Percentiles rank a stretch among this genome's conserved stretches.
phyloP scores from a whole-genome alignment of 2,888 invertebrate species.

The Balanococcus diminutus region DNA sequence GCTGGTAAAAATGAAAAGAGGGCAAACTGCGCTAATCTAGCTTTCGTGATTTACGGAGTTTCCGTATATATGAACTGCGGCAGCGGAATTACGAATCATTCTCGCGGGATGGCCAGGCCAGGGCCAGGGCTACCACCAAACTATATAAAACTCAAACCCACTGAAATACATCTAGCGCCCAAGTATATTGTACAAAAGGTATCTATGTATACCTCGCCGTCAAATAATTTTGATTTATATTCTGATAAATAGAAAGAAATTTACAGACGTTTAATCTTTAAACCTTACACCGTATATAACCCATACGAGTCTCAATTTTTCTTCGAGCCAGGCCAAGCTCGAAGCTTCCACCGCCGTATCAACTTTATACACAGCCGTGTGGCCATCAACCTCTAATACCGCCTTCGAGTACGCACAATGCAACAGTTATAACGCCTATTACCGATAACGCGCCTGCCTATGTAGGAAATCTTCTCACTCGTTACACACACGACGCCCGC shows the following conservation, averaged over 20 bases:
- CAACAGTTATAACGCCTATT: conserved; percentile 23
- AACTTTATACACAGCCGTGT: background rate
- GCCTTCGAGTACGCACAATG: conserved; percentile 15
- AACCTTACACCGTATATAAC: background rate
- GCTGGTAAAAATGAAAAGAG: conserved; percentile 34
- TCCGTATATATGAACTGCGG: conserved; percentile 33
- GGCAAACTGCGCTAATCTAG: conserved; percentile 52
- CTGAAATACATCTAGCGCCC: conserved; percentile 2
- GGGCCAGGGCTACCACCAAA: too few species aligned
- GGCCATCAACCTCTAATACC: background rate
- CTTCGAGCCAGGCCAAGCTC: too few species aligned
- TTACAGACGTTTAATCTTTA: conserved; percentile 19
- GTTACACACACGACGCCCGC: background rate
- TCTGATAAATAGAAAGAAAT: conserved; percentile 39
- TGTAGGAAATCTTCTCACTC: background rate
- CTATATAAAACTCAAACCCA: conserved; percentile 2
- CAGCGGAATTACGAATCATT: conserved; percentile 46
- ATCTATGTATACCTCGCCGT: background rate
- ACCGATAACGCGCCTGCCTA: background rate
- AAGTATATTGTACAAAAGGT: background rate
- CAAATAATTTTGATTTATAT: conserved; percentile 55
- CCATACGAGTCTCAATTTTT: background rate
- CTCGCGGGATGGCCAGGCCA: conserved; percentile 37
- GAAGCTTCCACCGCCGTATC: background rate
- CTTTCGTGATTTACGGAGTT: conserved; percentile 49